A percentile compares a stretch with the other conserved stretches of the same genome.
These are phyloP conservation scores for Bradysia coprophila DNA, from an alignment of 1,140 invertebrate genomes.

Conservation along the genomic window DNA sequence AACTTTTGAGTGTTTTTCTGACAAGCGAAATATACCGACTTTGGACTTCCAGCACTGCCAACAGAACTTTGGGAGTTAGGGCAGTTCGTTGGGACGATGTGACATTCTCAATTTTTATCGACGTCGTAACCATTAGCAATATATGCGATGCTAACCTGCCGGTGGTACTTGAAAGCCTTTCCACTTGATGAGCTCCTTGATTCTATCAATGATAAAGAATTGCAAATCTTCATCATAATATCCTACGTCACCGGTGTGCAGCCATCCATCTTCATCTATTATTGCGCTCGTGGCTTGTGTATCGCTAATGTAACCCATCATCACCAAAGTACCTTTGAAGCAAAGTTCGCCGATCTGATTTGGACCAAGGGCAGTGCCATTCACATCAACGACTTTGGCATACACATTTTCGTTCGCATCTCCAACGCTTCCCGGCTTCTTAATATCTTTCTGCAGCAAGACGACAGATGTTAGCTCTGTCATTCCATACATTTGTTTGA, in stretches of 20 bases:
- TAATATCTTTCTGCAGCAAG: conserved; percentile 22
- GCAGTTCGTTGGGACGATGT: no score
- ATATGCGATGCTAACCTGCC: no score
- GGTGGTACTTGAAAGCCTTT: conserved; percentile 66
- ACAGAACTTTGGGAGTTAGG: no score
- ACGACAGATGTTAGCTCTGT: conserved; percentile 38
- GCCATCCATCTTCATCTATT: conserved; percentile 50
- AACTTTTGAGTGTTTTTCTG: no score
- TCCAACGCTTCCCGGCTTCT: conserved; percentile 38
- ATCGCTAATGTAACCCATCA: conserved; percentile 48
- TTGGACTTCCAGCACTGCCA: no score
- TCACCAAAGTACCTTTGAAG: conserved; percentile 41
- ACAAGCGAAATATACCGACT: no score
- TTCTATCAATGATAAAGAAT: conserved; percentile 53
- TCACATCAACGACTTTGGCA: conserved; percentile 43
- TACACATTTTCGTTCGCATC: conserved; percentile 34
- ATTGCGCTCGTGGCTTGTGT: conserved; percentile 37
- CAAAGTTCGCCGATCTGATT: conserved; percentile 46
- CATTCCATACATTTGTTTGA: conserved; percentile 47
- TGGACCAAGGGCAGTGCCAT: conserved; percentile 34
- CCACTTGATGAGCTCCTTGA: conserved; percentile 67
- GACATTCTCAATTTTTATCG: no score
- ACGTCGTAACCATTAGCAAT: no score
- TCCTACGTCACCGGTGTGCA: no score
- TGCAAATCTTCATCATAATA: conserved; percentile 50